These are phyloP conservation scores for Melanchra persicariae DNA, from an alignment of 2,888 invertebrate genomes.

Conservation along the genomic window DNA sequence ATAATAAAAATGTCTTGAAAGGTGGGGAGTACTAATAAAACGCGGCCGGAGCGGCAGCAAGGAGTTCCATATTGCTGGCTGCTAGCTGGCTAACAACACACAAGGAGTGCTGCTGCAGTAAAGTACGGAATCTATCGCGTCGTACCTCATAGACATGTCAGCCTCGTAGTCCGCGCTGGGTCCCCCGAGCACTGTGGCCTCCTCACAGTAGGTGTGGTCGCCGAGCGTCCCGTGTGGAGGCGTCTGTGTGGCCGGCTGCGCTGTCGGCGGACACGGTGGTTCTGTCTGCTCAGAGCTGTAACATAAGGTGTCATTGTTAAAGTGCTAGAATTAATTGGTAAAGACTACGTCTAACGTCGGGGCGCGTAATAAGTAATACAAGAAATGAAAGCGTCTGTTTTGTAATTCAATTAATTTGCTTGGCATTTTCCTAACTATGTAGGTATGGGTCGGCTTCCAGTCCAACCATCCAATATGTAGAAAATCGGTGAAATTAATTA, in stretches of 20 bases:
- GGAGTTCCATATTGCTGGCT: too few species aligned
- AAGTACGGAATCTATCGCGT: not conserved
- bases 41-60: too few species aligned
- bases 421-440: too few species aligned
- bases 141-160: conserved; percentile 73
- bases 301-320: not conserved
- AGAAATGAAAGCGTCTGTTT: not conserved
- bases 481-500: too few species aligned
- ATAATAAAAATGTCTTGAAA: too few species aligned
- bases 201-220: not conserved
- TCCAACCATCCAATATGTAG: too few species aligned
- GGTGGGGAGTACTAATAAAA: too few species aligned
- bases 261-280: not conserved
- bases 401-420: too few species aligned
- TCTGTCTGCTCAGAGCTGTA: conserved; percentile 20
- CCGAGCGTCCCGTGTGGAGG: not conserved
- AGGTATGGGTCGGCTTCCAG: too few species aligned
- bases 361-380: not conserved
- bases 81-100: too few species aligned
- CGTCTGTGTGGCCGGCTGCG: not conserved
- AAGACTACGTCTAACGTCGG: not conserved
- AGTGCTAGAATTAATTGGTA: not conserved
- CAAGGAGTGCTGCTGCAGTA: too few species aligned
- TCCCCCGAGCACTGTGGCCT: not conserved
- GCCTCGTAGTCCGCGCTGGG: conserved; percentile 72